These are phyloP conservation scores for western clawed frog (Xenopus tropicalis) DNA, from an alignment of 2,113 vertebrate species.

Conservation along the genomic window DNA sequence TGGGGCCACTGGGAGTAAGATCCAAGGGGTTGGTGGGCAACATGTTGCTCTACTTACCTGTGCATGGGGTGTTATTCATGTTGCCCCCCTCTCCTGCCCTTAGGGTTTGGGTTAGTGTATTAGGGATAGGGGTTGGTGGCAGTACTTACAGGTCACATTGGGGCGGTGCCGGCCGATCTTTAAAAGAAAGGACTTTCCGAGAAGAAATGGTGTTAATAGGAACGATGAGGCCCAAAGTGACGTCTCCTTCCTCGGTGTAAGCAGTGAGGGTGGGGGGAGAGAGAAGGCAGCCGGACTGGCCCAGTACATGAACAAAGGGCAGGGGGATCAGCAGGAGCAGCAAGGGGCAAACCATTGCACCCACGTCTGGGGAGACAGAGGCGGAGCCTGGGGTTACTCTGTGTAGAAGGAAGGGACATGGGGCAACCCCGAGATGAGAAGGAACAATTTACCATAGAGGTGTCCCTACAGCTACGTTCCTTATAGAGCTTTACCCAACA, in stretches of 20 bases:
- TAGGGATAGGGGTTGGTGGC: no score
- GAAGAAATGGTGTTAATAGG: neutral
- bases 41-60: no score
- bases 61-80: no score
- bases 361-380: neutral
- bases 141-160: conserved; percentile 10
- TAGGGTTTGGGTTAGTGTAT: no score
- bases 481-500: no score
- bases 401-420: no score
- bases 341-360: neutral
- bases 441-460: no score
- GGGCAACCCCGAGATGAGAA: no score
- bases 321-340: neutral
- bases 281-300: neutral
- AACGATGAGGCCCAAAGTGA: conserved; percentile 7
- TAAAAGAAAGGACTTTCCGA: neutral
- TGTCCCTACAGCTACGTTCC: no score
- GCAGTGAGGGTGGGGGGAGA: neutral
- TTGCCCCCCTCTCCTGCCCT: no score
- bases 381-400: neutral
- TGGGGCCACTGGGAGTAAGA: no score
- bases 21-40: no score
- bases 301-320: neutral
- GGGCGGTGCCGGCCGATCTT: neutral
- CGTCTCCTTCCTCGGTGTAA: neutral